phyloP scores from a whole-genome alignment of 2,113 vertebrate genomes.

The Edolisoma coerulescens region DNA sequence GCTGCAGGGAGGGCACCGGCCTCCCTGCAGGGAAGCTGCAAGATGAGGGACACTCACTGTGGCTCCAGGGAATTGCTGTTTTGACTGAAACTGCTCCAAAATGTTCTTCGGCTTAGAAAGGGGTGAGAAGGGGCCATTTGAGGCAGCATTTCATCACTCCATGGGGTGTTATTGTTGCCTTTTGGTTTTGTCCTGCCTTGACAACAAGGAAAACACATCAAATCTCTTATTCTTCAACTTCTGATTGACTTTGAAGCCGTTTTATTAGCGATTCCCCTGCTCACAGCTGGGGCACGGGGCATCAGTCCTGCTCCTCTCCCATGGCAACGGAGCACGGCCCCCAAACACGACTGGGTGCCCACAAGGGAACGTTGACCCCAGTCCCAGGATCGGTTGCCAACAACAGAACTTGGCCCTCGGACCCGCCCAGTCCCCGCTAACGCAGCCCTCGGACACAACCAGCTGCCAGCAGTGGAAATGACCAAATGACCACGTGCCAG shows the following conservation, averaged over 20 bases:
- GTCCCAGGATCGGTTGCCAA: not conserved
- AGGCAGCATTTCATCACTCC: not conserved
- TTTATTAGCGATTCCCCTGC: not conserved
- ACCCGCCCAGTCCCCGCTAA: rapidly evolving
- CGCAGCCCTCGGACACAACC: rapidly evolving
- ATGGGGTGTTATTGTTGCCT: rapidly evolving
- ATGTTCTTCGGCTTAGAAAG: not conserved
- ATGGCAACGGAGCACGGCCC: not conserved
- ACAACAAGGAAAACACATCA: not conserved
- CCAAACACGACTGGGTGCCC: rapidly evolving
- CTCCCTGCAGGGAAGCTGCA: not conserved
- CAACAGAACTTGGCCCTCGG: not conserved
- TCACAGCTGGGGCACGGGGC: not conserved
- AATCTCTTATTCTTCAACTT: not conserved
- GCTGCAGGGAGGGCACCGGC: not conserved
- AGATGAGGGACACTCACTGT: not conserved
- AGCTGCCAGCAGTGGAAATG: not conserved
- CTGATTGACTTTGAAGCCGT: rapidly evolving
- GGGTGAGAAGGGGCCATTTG: not conserved
- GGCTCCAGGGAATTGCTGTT: not conserved
- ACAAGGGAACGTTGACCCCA: not conserved
- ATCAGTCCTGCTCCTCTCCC: not conserved
- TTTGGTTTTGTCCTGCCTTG: not conserved
- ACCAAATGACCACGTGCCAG: not conserved
- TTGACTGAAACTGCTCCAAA: not conserved